These are phyloP conservation scores for Gymnoscopelus microlampas DNA, from an alignment of 2,797 vertebrate species.

Conservation along the genomic window DNA sequence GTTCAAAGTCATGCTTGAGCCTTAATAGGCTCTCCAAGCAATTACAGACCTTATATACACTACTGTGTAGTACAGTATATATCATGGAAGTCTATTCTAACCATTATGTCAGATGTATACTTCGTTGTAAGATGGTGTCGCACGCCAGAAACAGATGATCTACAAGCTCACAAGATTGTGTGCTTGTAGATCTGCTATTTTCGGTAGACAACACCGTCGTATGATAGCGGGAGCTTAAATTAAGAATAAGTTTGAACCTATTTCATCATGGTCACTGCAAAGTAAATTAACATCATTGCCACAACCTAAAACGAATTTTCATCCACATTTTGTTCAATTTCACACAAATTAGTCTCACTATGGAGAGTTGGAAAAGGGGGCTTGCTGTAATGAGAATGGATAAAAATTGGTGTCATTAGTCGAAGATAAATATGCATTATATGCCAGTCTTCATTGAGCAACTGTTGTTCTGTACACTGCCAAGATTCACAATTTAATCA, in stretches of 20 bases:
- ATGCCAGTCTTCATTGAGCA: slow-evolving; percentile 50
- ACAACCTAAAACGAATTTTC: slow-evolving; percentile 41
- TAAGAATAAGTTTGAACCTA: slow-evolving; percentile 19
- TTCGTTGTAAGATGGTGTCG: no score
- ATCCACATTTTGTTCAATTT: slow-evolving; percentile 35
- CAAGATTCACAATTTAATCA: slow-evolving; percentile 73
- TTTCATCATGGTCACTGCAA: slow-evolving; percentile 35
- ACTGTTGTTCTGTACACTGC: slow-evolving; percentile 24
- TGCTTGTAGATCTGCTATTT: no score
- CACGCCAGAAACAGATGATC: no score
- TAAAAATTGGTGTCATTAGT: slow-evolving; percentile 64
- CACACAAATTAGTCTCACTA: slow-evolving; percentile 48
- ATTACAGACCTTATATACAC: slow-evolving; percentile 13
- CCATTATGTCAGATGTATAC: slow-evolving; percentile 3
- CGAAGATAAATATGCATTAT: slow-evolving; percentile 71
- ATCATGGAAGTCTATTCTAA: slow-evolving; percentile 16
- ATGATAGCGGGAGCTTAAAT: no score
- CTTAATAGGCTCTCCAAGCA: slow-evolving; percentile 24
- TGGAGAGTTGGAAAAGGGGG: slow-evolving; percentile 37
- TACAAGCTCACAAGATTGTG: no score
- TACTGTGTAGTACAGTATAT: not conserved
- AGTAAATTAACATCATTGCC: slow-evolving; percentile 39
- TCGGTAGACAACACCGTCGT: no score
- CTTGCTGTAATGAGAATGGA: slow-evolving; percentile 51
- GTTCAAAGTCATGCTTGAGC: slow-evolving; percentile 20